Evolutionary conservation across 2,113 vertebrate species (phyloP).

Genomic region (Amphiprion percula): DNA sequence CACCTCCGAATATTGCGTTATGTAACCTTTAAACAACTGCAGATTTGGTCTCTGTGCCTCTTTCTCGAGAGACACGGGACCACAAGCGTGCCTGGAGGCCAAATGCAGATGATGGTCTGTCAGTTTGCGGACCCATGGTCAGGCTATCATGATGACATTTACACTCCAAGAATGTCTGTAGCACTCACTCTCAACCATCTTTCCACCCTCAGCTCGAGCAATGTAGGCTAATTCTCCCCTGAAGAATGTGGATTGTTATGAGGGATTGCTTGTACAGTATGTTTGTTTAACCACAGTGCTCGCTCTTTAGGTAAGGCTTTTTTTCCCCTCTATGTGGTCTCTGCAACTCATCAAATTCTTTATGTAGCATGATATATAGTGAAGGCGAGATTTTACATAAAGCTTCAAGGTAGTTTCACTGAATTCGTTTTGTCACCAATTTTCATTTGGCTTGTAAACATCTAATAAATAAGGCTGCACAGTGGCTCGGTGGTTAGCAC

Average conservation of each 20-base stretch:
- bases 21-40: conserved; percentile 75
- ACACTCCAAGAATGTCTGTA: conserved; percentile 77
- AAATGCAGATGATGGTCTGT: conserved; percentile 78
- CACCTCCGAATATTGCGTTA: conserved; percentile 72
- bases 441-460: conserved; percentile 21
- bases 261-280: conserved; percentile 52
- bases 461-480: not conserved
- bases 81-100: conserved; percentile 78
- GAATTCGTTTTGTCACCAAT: conserved; percentile 10
- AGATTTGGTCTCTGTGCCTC: conserved; percentile 60
- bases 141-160: conserved; percentile 75
- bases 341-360: conserved; percentile 19
- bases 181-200: conserved; percentile 68
- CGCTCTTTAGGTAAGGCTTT: conserved; percentile 42
- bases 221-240: conserved; percentile 55
- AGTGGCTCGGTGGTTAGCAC: no score
- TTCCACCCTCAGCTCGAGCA: conserved; percentile 70
- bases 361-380: not conserved
- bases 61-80: conserved; percentile 66
- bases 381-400: not conserved
- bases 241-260: conserved; percentile 59
- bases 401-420: not conserved
- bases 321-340: conserved; percentile 7
- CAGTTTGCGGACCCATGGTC: conserved; percentile 75
- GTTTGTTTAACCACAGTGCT: conserved; percentile 58